These are phyloP conservation scores for Drosophila anceps DNA, from an alignment of 2,888 invertebrate species.

Conservation along the genomic window DNA sequence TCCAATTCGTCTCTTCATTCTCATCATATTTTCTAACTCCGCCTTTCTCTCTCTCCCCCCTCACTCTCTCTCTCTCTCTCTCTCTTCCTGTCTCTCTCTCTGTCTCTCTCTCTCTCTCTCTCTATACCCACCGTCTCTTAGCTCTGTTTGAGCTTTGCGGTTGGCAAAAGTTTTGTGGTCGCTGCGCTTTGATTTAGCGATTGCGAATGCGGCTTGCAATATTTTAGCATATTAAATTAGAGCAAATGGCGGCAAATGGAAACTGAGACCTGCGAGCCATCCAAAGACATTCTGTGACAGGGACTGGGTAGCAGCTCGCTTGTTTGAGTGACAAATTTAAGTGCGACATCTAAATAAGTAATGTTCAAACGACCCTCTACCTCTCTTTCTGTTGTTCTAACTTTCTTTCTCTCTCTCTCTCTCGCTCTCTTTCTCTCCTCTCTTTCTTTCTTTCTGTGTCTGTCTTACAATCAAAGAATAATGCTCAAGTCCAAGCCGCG, in stretches of 20 bases:
- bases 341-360: constrained; percentile 77
- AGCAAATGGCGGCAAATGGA: constrained; percentile 64
- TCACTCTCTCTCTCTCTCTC: neutral
- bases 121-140: neutral
- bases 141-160: constrained; percentile 52
- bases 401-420: neutral
- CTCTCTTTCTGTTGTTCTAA: neutral
- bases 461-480: constrained; percentile 46
- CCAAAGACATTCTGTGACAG: constrained; percentile 13
- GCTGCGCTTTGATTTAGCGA: constrained; percentile 69
- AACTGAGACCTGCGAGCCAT: constrained; percentile 17
- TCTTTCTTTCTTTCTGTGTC: neutral
- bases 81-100: neutral
- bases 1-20: constrained; percentile 8
- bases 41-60: neutral
- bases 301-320: constrained; percentile 21
- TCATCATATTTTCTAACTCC: neutral
- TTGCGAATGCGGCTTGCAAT: constrained; percentile 62
- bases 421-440: neutral
- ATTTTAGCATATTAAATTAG: constrained; percentile 81
- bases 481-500: constrained; percentile 55
- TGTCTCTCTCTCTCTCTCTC: neutral
- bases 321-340: constrained; percentile 75
- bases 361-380: constrained; percentile 25
- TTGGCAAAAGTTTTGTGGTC: constrained; percentile 68